Evolutionary conservation across 2,797 vertebrate genomes (phyloP), one percentile per base, ranked within the genome.

Genomic region (Zenarchopterus dispar): DNA sequence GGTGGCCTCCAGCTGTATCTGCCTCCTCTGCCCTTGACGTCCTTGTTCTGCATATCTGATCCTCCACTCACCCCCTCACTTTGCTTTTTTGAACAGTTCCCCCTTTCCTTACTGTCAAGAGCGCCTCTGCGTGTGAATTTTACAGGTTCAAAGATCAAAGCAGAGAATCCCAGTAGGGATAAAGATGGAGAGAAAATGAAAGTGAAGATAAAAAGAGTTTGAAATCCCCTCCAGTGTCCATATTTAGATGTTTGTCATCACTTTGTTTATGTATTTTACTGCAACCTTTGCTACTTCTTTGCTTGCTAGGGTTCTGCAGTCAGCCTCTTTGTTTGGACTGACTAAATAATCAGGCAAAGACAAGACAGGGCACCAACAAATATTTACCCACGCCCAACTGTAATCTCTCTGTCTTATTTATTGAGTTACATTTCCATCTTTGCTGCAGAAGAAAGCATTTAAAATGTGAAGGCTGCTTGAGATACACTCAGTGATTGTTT

Each of bases 61-160:
- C 68, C 78, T 78, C 62, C 61, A 49, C 81, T 85, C 85, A 86
- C 82, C 85, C 80, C 80, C 83, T 84, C 75, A 82, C 66, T 78
- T 77, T 84, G 70, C 82, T 74, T 85, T 76, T 62, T 75, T 60
- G 74, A 80, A 77, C 70, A 59, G 73, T 80, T 70, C 68, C 80
- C 64, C 86, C 73, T 67, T 77, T 75, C 81, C 71, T 60, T 74
- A 74, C 84, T 86, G 87, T 85, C 85, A 88, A 84, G 74, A 79
- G 72, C 17, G 66, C 65, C 77, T 78, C 65, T 82, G 65, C 22
- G 10, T 89, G 82, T 75, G 73, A 81, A 85, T 86, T 89, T 83
- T 83, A 84, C 80, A 89, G 82, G 84, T 89, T 88, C 83, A 89
- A 71, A 81, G 85, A 89, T 90, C 86, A 91, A 90, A 90, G 86